Percentiles rank a stretch among this genome's conserved stretches.
phyloP scores from a whole-genome alignment of 2,797 vertebrate genomes.

The Characodon lateralis region DNA sequence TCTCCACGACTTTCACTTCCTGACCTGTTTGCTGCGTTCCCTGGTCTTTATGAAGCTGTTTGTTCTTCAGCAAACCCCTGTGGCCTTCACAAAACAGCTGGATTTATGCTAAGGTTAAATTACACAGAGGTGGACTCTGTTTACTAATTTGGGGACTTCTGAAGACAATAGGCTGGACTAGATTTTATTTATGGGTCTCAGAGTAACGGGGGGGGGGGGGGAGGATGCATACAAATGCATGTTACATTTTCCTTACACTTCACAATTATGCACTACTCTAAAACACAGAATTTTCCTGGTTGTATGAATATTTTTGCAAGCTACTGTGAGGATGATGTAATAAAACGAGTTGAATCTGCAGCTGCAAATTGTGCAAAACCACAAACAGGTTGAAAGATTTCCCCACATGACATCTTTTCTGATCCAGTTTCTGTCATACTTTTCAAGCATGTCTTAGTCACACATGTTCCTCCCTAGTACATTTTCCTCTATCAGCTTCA shows the following conservation, averaged over 20 bases:
- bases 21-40: not conserved
- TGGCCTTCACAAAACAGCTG: not conserved
- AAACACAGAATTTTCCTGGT: not conserved
- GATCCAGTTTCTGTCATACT: constrained; percentile 58
- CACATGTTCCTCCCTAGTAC: constrained; percentile 51
- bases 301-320: not conserved
- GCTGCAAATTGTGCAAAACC: constrained; percentile 75
- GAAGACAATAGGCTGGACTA: not conserved
- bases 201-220: not conserved
- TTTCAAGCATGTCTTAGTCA: constrained; percentile 55
- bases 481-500: constrained; percentile 69
- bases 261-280: not conserved
- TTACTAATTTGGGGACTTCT: not conserved
- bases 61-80: not conserved
- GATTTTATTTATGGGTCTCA: not conserved
- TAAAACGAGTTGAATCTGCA: constrained; percentile 55
- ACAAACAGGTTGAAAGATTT: constrained; percentile 66
- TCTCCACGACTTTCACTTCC: not conserved
- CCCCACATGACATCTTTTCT: constrained; percentile 53
- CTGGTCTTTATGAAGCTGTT: not conserved
- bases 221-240: not conserved
- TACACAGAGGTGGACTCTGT: not conserved
- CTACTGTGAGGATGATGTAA: constrained; percentile 7
- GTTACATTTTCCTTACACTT: not conserved
- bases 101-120: not conserved